A percentile compares a stretch with the other conserved stretches of the same genome.
These are phyloP conservation scores for Papilio protenor DNA, from an alignment of 2,888 invertebrate genomes.

Conservation along the genomic window DNA sequence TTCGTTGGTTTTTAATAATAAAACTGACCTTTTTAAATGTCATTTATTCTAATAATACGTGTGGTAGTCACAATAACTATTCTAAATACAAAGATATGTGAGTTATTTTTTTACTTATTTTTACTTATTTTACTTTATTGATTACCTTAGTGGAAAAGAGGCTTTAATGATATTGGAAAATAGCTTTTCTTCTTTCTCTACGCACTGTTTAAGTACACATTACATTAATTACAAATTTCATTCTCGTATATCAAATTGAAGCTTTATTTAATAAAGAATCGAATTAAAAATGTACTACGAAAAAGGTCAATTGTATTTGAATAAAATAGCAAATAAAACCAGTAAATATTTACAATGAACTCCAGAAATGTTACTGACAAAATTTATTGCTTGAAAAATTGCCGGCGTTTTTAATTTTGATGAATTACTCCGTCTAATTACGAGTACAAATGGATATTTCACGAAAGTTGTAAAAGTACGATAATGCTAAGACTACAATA, in stretches of 20 bases:
- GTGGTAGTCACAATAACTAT: background rate
- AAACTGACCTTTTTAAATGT: conserved; percentile 9
- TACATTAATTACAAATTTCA: background rate
- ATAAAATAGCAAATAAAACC: background rate
- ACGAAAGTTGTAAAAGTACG: no score
- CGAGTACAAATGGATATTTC: no score
- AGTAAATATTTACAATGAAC: background rate
- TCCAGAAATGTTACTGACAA: background rate
- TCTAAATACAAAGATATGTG: background rate
- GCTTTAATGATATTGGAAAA: no score
- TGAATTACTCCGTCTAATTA: no score
- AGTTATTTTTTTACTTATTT: no score
- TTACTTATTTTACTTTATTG: no score
- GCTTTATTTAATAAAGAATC: conserved; percentile 2
- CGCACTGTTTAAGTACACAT: background rate
- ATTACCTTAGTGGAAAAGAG: no score
- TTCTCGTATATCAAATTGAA: background rate
- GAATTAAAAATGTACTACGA: background rate
- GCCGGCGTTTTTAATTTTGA: no score
- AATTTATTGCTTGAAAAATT: no score
- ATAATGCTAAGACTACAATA: no score
- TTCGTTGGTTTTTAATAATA: background rate
- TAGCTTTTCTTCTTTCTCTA: no score
- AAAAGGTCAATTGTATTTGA: background rate
- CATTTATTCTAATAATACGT: background rate